These are phyloP conservation scores for Jacana jacana DNA, from an alignment of 2,113 vertebrate genomes.

Conservation along the genomic window DNA sequence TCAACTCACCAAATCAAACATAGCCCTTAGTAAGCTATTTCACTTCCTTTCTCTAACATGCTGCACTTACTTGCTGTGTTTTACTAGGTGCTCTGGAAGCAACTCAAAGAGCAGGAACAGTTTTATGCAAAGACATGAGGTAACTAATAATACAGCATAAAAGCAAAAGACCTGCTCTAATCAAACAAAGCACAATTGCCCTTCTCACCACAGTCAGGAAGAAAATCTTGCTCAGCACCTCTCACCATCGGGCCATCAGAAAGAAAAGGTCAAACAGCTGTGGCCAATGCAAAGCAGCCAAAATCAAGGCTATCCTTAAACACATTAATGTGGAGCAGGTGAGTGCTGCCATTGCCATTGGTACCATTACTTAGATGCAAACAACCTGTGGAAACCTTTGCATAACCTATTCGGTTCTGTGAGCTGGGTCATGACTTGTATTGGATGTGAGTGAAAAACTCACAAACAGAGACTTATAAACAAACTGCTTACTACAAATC, in stretches of 20 bases:
- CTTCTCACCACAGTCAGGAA: not conserved
- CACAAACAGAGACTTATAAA: slow-evolving; percentile 13
- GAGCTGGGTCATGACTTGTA: not conserved
- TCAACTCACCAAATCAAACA: not conserved
- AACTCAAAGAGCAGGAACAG: not conserved
- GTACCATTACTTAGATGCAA: not conserved
- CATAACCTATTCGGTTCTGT: not conserved
- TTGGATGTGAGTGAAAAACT: not conserved
- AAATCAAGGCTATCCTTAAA: not conserved
- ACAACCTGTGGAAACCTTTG: slow-evolving; percentile 6
- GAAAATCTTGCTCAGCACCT: not conserved
- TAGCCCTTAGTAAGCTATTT: not conserved
- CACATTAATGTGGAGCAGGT: not conserved
- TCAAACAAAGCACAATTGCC: not conserved
- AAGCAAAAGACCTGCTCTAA: not conserved
- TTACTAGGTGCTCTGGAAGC: not conserved
- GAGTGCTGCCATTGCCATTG: not conserved
- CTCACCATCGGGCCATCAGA: not conserved
- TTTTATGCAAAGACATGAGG: not conserved
- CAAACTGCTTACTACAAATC: slow-evolving; percentile 1
- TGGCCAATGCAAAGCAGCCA: not conserved
- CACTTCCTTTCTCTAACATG: not conserved
- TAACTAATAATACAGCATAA: not conserved
- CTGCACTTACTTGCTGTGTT: not conserved
- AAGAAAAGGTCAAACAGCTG: not conserved